Percentiles rank a stretch among this genome's conserved stretches.
These are phyloP conservation scores for Sebastes diaconus DNA, from an alignment of 2,797 vertebrate genomes.

Conservation along the genomic window DNA sequence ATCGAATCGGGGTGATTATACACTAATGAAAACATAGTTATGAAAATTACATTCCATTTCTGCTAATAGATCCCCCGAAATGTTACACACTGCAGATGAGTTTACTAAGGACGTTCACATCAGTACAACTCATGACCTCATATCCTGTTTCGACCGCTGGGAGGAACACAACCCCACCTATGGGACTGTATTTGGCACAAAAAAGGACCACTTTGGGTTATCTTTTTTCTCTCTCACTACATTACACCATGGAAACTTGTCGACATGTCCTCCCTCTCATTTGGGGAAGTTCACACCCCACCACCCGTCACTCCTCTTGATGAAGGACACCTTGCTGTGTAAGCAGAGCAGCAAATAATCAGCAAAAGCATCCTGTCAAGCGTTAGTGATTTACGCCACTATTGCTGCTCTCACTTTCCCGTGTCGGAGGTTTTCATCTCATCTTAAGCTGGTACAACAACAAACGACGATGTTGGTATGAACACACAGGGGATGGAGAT, in stretches of 20 bases:
- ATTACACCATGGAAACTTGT: slow-evolving; percentile 4
- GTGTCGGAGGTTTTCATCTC: neutral
- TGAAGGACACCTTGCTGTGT: slow-evolving; percentile 20
- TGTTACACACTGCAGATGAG: slow-evolving; percentile 12
- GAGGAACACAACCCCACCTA: slow-evolving; percentile 18
- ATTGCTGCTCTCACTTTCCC: slow-evolving; percentile 1
- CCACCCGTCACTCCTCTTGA: neutral
- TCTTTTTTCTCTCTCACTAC: neutral
- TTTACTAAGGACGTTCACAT: slow-evolving; percentile 28
- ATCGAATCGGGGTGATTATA: neutral
- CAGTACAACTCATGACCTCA: slow-evolving; percentile 49
- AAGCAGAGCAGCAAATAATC: neutral
- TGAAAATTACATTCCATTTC: neutral
- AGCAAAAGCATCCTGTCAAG: neutral
- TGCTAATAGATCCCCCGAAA: neutral
- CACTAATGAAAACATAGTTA: neutral
- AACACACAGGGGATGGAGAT: neutral
- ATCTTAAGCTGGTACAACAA: neutral
- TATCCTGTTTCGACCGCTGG: slow-evolving; percentile 35
- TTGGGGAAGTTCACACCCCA: neutral
- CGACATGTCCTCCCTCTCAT: neutral
- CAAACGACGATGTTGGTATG: neutral
- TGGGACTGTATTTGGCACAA: slow-evolving; percentile 2
- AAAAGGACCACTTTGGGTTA: neutral
- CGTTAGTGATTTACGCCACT: neutral